These are phyloP conservation scores for Melanargia galathea DNA, from an alignment of 2,888 invertebrate species.

Conservation along the genomic window DNA sequence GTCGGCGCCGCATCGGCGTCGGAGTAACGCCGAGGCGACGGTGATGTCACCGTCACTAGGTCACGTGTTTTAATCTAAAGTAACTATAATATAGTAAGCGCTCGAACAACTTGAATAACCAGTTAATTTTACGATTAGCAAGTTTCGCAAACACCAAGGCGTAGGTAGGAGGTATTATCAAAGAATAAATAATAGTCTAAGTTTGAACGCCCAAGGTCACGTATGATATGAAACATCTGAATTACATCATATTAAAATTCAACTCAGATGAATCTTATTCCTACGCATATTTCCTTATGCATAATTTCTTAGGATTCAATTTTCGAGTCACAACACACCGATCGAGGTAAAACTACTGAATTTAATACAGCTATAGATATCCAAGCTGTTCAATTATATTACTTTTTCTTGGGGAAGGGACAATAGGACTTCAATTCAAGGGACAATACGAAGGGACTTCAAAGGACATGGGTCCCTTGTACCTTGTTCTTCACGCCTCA, in stretches of 20 bases:
- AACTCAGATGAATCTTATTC: neutral
- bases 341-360: neutral
- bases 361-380: no score
- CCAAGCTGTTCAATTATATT: no score
- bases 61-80: conserved; percentile 21
- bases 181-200: neutral
- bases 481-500: no score
- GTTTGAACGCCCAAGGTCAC: conserved; percentile 8
- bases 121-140: conserved; percentile 11
- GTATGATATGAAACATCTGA: neutral
- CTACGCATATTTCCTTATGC: neutral
- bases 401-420: no score
- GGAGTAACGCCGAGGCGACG: conserved; percentile 24
- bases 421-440: no score
- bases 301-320: neutral
- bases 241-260: neutral
- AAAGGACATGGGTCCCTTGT: no score
- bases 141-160: neutral
- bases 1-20: conserved; percentile 34
- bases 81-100: neutral
- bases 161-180: neutral
- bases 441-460: no score
- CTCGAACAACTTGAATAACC: conserved; percentile 7
- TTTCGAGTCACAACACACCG: neutral
- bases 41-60: conserved; percentile 39